phyloP scores from a whole-genome alignment of 2,888 invertebrate genomes.

The Ophion ellenae region DNA sequence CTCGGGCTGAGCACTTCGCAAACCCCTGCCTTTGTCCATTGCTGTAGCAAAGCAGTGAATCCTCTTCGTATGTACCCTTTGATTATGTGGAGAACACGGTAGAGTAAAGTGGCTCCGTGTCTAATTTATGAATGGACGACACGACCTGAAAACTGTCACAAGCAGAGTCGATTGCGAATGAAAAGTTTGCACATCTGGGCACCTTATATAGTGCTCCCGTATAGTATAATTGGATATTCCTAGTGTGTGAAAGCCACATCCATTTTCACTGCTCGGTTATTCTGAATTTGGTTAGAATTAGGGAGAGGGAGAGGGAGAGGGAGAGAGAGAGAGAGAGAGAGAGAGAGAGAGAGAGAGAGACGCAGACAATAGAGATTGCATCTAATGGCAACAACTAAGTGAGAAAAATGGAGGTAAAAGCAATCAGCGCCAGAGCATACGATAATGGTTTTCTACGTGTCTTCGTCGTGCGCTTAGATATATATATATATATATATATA shows the following conservation, averaged over 20 bases:
- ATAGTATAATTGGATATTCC: neutral
- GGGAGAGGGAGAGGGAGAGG: neutral
- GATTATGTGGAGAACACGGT: neutral
- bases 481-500: neutral
- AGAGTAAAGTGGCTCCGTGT: neutral
- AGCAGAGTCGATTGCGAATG: neutral
- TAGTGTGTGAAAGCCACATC: slow-evolving; percentile 20
- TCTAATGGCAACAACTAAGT: slow-evolving; percentile 1
- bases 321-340: neutral
- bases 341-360: neutral
- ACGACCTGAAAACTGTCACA: neutral
- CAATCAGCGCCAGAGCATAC: neutral
- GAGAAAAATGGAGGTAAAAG: neutral
- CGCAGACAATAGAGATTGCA: neutral
- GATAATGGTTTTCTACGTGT: neutral
- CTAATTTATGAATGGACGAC: neutral
- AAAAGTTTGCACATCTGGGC: slow-evolving; percentile 7
- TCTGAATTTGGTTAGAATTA: neutral
- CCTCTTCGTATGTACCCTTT: neutral
- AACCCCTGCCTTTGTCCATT: neutral
- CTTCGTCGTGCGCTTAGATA: neutral
- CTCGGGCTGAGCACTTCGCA: neutral
- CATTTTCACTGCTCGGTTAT: slow-evolving; percentile 12
- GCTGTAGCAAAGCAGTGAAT: neutral
- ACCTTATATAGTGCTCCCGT: neutral